Evolutionary conservation across 2,797 vertebrate species (phyloP).

Genomic region (Sylvia borin): DNA sequence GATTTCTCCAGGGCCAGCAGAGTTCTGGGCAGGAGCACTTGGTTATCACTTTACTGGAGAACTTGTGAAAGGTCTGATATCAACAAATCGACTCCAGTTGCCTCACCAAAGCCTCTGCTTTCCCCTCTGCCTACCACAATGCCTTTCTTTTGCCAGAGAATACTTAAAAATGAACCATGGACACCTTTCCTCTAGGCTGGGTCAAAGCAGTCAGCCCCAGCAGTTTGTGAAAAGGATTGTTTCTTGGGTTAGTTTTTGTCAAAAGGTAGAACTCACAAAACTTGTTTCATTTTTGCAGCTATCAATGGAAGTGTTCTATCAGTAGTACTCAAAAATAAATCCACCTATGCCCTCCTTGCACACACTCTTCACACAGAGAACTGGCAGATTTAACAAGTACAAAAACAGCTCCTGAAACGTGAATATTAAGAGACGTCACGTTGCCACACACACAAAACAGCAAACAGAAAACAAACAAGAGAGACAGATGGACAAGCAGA

Average conservation of each 20-base stretch:
- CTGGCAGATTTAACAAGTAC: not conserved
- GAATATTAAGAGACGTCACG: not conserved
- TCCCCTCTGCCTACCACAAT: not conserved
- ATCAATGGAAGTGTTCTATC: not conserved
- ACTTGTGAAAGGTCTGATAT: not conserved
- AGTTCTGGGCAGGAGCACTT: not conserved
- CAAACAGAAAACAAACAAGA: constrained; percentile 43
- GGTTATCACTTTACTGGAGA: not conserved
- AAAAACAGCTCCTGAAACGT: not conserved
- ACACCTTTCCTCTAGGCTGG: not conserved
- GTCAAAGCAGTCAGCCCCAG: not conserved
- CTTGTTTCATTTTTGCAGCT: not conserved
- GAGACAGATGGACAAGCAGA: constrained; percentile 44
- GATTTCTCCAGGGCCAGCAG: not conserved
- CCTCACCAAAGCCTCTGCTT: not conserved
- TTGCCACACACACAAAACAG: constrained; percentile 8
- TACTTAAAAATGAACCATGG: not conserved
- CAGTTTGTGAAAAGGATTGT: not conserved
- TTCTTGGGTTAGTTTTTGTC: not conserved
- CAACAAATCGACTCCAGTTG: not conserved
- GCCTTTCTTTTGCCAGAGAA: not conserved
- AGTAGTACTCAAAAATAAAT: not conserved
- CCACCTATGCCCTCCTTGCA: constrained; percentile 22
- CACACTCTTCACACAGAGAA: not conserved
- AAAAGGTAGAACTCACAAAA: not conserved